Conservation (phyloP, 2,888 invertebrate species). For the Tinea semifulvella region DNA sequence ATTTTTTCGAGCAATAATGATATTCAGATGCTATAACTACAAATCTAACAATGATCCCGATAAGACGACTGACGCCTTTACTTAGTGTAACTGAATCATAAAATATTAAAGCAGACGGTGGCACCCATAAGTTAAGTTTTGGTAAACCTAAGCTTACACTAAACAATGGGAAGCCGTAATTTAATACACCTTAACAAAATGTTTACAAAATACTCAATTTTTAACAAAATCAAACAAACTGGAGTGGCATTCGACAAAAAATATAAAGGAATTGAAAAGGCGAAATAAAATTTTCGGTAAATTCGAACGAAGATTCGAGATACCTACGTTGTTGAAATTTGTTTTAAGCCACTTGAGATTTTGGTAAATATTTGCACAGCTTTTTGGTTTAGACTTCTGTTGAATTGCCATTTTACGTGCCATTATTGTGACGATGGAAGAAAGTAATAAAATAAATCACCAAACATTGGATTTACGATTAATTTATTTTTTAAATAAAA, state of each 20-base stretch:
- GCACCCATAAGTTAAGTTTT: too few relatives aligned
- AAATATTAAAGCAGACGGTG: too few relatives aligned
- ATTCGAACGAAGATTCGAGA: conserved; percentile 45
- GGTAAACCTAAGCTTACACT: conserved; percentile 17
- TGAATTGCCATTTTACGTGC: conserved; percentile 39
- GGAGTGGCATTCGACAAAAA: conserved; percentile 57
- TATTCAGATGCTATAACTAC: too few relatives aligned
- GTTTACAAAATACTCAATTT: conserved; percentile 58
- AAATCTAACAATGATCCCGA: too few relatives aligned
- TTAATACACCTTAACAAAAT: conserved; percentile 51
- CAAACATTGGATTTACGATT: too few relatives aligned
- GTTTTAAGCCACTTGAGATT: conserved; percentile 61
- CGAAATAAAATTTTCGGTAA: conserved; percentile 54
- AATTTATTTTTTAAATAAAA: background rate
- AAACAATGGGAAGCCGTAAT: conserved; percentile 46
- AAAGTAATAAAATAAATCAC: too few relatives aligned
- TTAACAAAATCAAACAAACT: conserved; percentile 61
- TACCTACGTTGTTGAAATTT: conserved; percentile 48
- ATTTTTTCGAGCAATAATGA: too few relatives aligned
- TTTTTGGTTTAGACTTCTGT: conserved; percentile 37
- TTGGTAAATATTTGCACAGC: conserved; percentile 62
- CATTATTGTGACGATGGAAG: conserved; percentile 25
- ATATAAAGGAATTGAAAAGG: conserved; percentile 33
- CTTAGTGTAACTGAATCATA: too few relatives aligned
- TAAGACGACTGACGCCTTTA: too few relatives aligned